A percentile compares a stretch with the other conserved stretches of the same genome.
Conservation (phyloP, 1,140 invertebrate species). For the Steinernema khuongi region DNA sequence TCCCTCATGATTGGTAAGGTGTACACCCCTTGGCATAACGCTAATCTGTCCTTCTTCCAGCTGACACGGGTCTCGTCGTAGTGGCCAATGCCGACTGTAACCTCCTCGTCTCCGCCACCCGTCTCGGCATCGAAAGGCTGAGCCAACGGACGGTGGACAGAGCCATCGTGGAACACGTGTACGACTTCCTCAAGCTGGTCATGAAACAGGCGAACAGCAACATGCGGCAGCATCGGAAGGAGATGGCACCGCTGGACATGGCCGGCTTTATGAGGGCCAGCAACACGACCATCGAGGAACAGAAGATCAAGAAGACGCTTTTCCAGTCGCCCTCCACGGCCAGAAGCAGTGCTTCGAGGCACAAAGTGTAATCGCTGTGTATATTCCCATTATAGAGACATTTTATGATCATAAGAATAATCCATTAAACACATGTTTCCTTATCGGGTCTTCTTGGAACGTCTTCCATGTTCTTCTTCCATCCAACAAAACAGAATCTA, state of each 20-base stretch:
- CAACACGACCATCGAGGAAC: slow-evolving; percentile 1
- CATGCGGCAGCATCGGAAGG: neutral
- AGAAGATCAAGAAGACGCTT: slow-evolving; percentile 1
- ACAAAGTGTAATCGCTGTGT: neutral
- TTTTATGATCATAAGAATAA: neutral
- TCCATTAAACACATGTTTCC: neutral
- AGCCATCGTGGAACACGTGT: neutral
- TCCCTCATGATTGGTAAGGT: neutral
- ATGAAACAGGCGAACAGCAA: neutral
- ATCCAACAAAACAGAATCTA: no score
- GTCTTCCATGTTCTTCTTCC: neutral
- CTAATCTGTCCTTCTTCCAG: neutral
- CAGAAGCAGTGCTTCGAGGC: neutral
- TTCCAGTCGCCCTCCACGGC: slow-evolving; percentile 6
- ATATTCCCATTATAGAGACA: no score
- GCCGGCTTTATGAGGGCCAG: neutral
- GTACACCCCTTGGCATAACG: neutral
- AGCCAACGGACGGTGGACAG: neutral
- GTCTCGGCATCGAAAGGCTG: neutral
- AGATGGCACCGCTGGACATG: neutral
- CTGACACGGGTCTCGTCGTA: neutral
- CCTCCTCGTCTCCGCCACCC: neutral
- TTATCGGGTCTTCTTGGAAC: neutral
- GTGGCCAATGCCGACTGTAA: neutral
- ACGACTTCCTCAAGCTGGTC: neutral